Conservation (phyloP, 2,113 vertebrate genomes). For the rabbit (Oryctolagus cuniculus) region DNA sequence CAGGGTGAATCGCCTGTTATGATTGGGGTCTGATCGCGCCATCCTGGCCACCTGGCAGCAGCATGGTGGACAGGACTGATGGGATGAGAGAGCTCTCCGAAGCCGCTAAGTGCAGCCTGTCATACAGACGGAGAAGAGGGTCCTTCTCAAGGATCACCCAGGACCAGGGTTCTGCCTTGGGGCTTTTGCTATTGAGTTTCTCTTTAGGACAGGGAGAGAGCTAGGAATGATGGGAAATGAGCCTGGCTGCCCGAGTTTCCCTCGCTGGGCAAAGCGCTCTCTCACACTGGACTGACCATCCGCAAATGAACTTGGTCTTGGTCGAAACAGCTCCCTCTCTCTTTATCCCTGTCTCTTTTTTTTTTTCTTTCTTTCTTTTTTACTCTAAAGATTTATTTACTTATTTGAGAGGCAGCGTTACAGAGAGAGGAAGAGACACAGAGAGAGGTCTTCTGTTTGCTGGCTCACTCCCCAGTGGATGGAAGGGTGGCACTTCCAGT, state of each 20-base stretch:
- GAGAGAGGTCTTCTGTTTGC: too few relatives aligned
- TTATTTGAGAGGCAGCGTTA: not conserved
- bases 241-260: not conserved
- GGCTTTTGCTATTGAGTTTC: not conserved
- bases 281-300: not conserved
- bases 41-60: not conserved
- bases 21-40: not conserved
- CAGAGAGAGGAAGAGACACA: too few relatives aligned
- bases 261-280: not conserved
- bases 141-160: fast-evolving
- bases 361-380: too few relatives aligned
- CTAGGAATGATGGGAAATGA: not conserved
- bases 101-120: too few relatives aligned
- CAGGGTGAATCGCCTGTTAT: not conserved
- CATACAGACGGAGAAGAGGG: too few relatives aligned
- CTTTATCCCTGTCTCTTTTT: too few relatives aligned
- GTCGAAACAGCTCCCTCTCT: not conserved
- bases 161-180: not conserved
- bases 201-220: too few relatives aligned
- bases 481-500: not conserved
- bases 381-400: not conserved
- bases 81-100: not conserved
- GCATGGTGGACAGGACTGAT: too few relatives aligned
- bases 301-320: not conserved
- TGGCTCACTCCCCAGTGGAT: too few relatives aligned